Conservation (phyloP, 2,113 vertebrate species). For the Tor tambroides region DNA sequence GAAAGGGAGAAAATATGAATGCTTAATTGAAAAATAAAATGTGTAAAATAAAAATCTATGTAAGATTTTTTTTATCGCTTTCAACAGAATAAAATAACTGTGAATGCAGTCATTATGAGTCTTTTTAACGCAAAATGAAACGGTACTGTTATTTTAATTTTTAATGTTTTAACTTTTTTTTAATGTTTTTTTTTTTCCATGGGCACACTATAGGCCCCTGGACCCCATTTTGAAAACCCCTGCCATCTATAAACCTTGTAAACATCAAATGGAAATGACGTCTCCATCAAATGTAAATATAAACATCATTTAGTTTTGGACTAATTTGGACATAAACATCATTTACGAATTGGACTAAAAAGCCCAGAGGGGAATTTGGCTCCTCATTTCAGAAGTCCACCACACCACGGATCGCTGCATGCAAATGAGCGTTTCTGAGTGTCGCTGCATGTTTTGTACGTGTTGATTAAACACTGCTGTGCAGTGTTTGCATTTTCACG, state of each 20-base stretch:
- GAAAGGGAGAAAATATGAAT: not conserved
- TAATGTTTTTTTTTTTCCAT: not conserved
- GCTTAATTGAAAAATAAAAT: not conserved
- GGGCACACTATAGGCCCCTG: too few species aligned
- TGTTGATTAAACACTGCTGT: conserved; percentile 36
- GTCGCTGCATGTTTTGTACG: conserved; percentile 32
- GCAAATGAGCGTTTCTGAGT: conserved; percentile 36
- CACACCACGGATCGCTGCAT: not conserved
- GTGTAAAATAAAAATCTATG: not conserved
- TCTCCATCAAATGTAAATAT: not conserved
- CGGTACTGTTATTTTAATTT: not conserved
- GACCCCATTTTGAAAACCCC: not conserved
- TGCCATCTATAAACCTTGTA: not conserved
- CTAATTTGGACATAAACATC: too few species aligned
- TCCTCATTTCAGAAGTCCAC: not conserved
- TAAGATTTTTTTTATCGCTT: not conserved
- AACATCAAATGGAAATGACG: not conserved
- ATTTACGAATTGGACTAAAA: not conserved
- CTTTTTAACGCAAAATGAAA: not conserved
- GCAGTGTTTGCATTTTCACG: conserved; percentile 27
- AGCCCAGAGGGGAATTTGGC: not conserved
- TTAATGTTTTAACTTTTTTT: not conserved
- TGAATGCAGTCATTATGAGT: not conserved
- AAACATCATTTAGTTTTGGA: not conserved
- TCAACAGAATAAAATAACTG: not conserved